Evolutionary conservation across 1,140 invertebrate species (phyloP).

Genomic region (Lepidostoma basale): DNA sequence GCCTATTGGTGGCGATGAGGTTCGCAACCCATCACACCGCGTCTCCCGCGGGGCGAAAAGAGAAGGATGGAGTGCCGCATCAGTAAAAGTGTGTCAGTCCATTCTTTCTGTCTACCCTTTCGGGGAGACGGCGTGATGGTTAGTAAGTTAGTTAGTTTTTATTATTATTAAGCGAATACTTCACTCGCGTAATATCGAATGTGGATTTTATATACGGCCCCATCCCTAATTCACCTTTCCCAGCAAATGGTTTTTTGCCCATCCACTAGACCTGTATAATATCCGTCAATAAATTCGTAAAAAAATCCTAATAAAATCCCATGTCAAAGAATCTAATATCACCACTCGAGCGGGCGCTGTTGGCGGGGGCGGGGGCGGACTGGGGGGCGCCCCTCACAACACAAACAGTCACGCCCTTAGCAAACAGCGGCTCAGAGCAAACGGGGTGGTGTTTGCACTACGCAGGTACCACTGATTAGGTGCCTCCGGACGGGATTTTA

Average conservation of each 20-base stretch:
- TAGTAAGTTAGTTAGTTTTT: too few species aligned
- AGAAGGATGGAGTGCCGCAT: too few species aligned
- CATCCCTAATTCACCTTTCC: too few species aligned
- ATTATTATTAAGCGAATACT: too few species aligned
- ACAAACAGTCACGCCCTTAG: conserved; percentile 43
- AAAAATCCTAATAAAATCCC: conserved; percentile 22
- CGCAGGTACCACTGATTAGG: conserved; percentile 19
- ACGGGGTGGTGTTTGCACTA: background rate
- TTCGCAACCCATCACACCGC: too few species aligned
- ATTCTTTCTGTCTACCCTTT: too few species aligned
- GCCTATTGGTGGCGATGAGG: too few species aligned
- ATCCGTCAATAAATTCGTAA: conserved; percentile 18
- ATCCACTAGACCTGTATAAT: conserved; percentile 1
- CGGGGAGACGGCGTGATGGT: too few species aligned
- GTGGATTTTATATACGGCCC: too few species aligned
- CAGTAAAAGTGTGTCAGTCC: too few species aligned
- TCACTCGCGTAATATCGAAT: too few species aligned
- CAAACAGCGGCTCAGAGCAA: conserved; percentile 33
- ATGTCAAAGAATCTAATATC: conserved; percentile 30
- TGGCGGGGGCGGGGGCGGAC: background rate
- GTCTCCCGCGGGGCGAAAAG: too few species aligned
- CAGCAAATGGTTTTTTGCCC: background rate
- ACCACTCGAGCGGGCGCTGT: conserved; percentile 23
- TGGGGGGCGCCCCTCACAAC: conserved; percentile 1
- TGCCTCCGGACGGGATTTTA: conserved; percentile 8